Evolutionary conservation across 1,140 invertebrate species (phyloP), one percentile per base, ranked within the genome.

Genomic region (Zaprionus davidi): DNA sequence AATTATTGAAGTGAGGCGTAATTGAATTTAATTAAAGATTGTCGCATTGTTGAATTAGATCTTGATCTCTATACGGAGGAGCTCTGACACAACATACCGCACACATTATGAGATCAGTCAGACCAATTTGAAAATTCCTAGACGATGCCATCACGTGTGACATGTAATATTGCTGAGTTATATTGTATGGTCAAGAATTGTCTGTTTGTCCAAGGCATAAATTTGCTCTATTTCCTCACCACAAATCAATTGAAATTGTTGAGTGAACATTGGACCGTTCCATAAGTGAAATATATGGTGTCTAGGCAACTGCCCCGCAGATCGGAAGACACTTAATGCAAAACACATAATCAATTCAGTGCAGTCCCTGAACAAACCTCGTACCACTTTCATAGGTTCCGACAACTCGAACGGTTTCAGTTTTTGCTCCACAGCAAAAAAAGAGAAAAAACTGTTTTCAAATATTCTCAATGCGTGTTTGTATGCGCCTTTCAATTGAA

Each of bases 401-500:
- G 15, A 46, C 34, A 15, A n/a, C 7, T 17, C 49, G 44, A 49
- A 12, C 46, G 3, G 9, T 59, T 65, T 60, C 24, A 66, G 58
- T 53, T 24, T 17, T 20, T 28, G 22, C 58, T 31, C 71, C 57
- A 63, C 34, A 56, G 20, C 58, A 34, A 62, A 31, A 28, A 63
- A 58, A 72, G 11, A 41, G 24, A 75, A 55, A 63, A 75, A 56
- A 63, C 62, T 71, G 81, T 81, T 51, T 62, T 65, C 78, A 90
- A 79, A 90, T 78, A 81, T 78, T 81, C 15, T 74, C 70, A 68
- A 64, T 56, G 75, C 36, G 46, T 73, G 76, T 74, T 79, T 68
- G 81, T 71, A 85, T 90, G 76, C 85, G 76, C 85, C 56, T 51
- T 85, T 88, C 86, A 88, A 88, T 88, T 90, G 85, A 81, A 88